These are phyloP conservation scores for Antheraea mylitta DNA, from an alignment of 1,140 invertebrate genomes.

Conservation along the genomic window DNA sequence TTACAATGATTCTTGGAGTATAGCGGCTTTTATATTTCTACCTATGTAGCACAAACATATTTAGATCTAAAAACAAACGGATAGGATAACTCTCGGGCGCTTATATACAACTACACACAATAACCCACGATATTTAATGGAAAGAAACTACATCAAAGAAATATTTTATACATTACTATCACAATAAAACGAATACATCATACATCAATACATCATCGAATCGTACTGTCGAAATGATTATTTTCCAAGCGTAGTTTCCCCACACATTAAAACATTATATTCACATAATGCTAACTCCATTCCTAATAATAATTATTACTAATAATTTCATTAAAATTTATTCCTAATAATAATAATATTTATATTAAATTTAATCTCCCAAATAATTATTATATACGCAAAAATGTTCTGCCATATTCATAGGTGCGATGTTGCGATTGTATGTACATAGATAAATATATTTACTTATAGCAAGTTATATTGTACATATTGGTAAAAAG, in stretches of 20 bases:
- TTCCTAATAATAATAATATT: too few relatives aligned
- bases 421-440: too few relatives aligned
- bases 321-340: too few relatives aligned
- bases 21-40: too few relatives aligned
- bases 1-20: too few relatives aligned
- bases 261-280: constrained; percentile 67
- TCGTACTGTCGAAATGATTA: constrained; percentile 63
- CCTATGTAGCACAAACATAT: neutral
- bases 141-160: constrained; percentile 72
- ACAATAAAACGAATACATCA: constrained; percentile 57
- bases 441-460: too few relatives aligned
- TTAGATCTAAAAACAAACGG: constrained; percentile 16
- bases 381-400: too few relatives aligned
- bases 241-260: constrained; percentile 77
- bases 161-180: constrained; percentile 30
- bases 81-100: constrained; percentile 23
- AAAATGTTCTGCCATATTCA: too few relatives aligned
- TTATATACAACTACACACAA: constrained; percentile 16
- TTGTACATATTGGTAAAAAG: too few relatives aligned
- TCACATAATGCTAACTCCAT: constrained; percentile 37
- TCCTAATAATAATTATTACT: constrained; percentile 13
- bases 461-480: too few relatives aligned
- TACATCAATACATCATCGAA: too few relatives aligned
- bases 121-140: constrained; percentile 37
- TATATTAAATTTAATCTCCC: too few relatives aligned